Base-by-base conservation (phyloP, 2,888 invertebrate species). In the Tachina grossa region DNA sequence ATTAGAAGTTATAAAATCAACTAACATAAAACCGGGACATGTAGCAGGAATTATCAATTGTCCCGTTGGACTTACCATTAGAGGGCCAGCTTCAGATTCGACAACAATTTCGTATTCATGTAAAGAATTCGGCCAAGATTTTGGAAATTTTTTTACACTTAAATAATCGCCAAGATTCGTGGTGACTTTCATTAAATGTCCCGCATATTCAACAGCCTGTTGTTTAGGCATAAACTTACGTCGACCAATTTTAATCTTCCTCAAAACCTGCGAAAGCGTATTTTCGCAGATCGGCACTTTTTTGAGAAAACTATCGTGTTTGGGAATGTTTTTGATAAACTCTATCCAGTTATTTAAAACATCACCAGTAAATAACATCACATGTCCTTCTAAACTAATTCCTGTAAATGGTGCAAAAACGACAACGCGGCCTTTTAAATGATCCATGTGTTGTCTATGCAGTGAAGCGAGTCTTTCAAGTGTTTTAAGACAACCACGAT, bases 291-390 rank as follows among this genome's bases (percentile, higher is more conserved):
- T 95, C 5, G 98, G 98, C 89, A 98, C 95, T 90, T 95, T 94
- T 77, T 94, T 92, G 63, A 97, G 93, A 51, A 96, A 95, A 77
- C 94, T 93, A 91, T 97, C 97, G 90, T 97, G 95, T 89, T 95
- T 95, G 75, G 93, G 94, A 71, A 97, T 95, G 93, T 97, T 97
- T 93, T 96, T 97, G 80, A 98, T 96, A 76, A 97, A 94, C 93
- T 97, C 97, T 82, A 98, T 93, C 98, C 98, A 98, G 93, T 97
- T 97, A 90, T 97, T 96, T 83, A 98, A 94, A 51, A 98, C 98
- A 94, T 98, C 98, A 51, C 97, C 98, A 88, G 97, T 98, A 90
- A 96, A 98, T 0, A 98, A 94, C 94, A 97, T 96, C 10, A 98
- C 95, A 89, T 97, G 96, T 0, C 98, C 98, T 89, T 98, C 97